A percentile compares a stretch with the other conserved stretches of the same genome.
phyloP scores from a whole-genome alignment of 2,797 vertebrate species.

The Kryptolebias ocellatus region DNA sequence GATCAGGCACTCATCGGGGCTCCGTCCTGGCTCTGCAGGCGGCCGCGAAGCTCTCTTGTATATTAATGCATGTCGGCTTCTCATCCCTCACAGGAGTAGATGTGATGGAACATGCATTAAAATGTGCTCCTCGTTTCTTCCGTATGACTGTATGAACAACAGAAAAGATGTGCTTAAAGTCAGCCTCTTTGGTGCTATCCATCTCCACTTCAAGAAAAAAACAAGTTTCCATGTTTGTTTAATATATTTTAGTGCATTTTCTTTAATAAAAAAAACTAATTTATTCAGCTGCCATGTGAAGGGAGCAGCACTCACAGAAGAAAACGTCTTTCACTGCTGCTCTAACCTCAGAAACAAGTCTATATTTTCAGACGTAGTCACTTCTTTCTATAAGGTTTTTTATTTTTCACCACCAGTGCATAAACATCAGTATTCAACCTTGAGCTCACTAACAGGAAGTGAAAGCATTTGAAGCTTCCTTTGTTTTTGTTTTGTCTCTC shows the following conservation, averaged over 20 bases:
- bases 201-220: conserved; percentile 54
- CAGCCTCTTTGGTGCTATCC: conserved; percentile 73
- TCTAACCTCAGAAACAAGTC: conserved; percentile 36
- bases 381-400: conserved; percentile 11
- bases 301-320: conserved; percentile 21
- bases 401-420: conserved; percentile 11
- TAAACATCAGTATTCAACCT: conserved; percentile 23
- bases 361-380: conserved; percentile 17
- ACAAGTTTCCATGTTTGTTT: conserved; percentile 41
- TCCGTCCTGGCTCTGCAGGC: conserved; percentile 37
- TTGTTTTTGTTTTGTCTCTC: neutral
- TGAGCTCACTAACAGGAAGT: conserved; percentile 12
- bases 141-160: conserved; percentile 34
- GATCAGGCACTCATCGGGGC: conserved; percentile 18
- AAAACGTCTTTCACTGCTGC: conserved; percentile 27
- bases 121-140: conserved; percentile 52
- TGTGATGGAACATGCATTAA: conserved; percentile 63
- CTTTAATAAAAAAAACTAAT: conserved; percentile 43
- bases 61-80: conserved; percentile 52
- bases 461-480: conserved; percentile 16
- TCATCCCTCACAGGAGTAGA: conserved; percentile 58
- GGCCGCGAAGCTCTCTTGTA: conserved; percentile 40
- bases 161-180: conserved; percentile 61
- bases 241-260: conserved; percentile 48
- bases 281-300: conserved; percentile 40